Evolutionary conservation across 2,113 vertebrate species (phyloP), one percentile per base, ranked within the genome.

Genomic region (Gnathonemus longibarbis): DNA sequence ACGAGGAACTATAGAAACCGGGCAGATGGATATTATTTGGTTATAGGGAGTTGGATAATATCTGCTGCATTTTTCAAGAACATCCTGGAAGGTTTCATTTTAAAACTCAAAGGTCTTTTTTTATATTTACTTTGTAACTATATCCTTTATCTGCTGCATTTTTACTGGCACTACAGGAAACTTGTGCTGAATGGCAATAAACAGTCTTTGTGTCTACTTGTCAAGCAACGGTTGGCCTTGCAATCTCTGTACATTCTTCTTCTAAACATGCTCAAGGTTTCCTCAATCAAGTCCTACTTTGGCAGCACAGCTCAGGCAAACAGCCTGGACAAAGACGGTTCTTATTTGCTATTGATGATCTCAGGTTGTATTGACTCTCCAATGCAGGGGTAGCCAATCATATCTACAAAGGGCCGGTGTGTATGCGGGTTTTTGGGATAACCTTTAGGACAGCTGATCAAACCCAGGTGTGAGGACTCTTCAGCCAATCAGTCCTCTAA

Each of bases 211-310:
- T 80, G 74, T 80, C 31, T 39, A 17, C 15, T 7, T 39, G 5
- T 80, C 74, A 80, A 80, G 74, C 35, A 11, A 17, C 58, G 10
- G n/a, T 24, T 13, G 46, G 58, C 80, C 83, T 49, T 90, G 52
- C 56, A 11, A 48, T 31, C 35, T 2, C 89, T 10, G 53, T 56
- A 35, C 83, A 90, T 90, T 90, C 56, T 48, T 89, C 56, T 49
- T 49, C 5, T 62, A 19, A 84, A 15, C n/a, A 27, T 84, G 53
- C 21, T 86, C 89, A 90, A 90, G 89, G 89, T 66, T 56, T 66
- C 52, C 48, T 80, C 31, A 83, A 56, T 89, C 45, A n/a, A 31
- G 27, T 17, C 48, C 50, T 70, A 74, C 35, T 80, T 48, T 53
- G 27, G 17, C 50, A 39, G 15, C 88, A 77, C 88, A 27, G 15